Evolutionary conservation across 2,797 vertebrate species (phyloP).

Genomic region (Amniataba percoides): DNA sequence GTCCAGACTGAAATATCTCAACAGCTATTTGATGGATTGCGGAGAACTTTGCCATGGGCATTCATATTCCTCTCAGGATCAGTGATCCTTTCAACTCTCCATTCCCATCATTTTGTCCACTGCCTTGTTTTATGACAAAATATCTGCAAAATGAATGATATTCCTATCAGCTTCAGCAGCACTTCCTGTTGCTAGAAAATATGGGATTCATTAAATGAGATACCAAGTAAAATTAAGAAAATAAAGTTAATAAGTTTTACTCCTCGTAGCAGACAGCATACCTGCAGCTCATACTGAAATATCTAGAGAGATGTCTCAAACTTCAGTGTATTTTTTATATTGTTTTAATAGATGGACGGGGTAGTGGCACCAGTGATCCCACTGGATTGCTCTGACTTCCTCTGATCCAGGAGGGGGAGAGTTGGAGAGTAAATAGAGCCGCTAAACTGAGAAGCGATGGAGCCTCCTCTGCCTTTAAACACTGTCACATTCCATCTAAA

Average conservation of each 20-base stretch:
- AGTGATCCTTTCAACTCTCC: not conserved
- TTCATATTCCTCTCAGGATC: not conserved
- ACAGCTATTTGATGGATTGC: not conserved
- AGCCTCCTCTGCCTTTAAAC: conserved; percentile 69
- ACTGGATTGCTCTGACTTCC: conserved; percentile 54
- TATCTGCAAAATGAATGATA: not conserved
- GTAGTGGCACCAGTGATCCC: conserved; percentile 49
- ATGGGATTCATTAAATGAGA: not conserved
- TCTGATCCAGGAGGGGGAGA: conserved; percentile 40
- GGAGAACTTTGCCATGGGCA: not conserved
- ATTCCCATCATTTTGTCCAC: not conserved
- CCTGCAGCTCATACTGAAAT: conserved; percentile 28
- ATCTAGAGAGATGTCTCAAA: conserved; percentile 39
- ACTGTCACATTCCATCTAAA: conserved; percentile 73
- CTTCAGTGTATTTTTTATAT: conserved; percentile 50
- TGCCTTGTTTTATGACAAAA: not conserved
- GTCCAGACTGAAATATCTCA: not conserved
- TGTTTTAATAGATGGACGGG: conserved; percentile 56
- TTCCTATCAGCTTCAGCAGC: not conserved
- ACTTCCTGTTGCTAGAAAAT: not conserved
- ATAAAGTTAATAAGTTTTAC: conserved; percentile 4
- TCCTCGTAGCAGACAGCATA: conserved; percentile 8
- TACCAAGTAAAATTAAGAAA: conserved; percentile 14
- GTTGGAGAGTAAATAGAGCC: conserved; percentile 60
- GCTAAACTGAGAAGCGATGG: conserved; percentile 60